Evolutionary conservation across 2,888 invertebrate species (phyloP), one percentile per base, ranked within the genome.

Genomic region (Cremastinae sp.): DNA sequence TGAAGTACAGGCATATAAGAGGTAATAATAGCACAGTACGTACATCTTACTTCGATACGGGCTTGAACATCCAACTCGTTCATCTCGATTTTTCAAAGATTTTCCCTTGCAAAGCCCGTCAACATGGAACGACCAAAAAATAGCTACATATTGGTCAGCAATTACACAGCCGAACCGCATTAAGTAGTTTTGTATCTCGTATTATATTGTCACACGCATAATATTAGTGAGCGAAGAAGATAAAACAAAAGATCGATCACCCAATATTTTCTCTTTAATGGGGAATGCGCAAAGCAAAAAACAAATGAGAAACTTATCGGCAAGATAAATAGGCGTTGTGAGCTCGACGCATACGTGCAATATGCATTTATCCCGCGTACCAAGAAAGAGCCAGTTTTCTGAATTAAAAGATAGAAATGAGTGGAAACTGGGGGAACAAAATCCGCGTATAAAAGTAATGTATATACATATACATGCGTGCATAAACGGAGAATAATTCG

Each of bases 251-350:
- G 14, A 9, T 61, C 37, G 47, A 69, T 35, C 43, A 45, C 12
- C 28, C n/a, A 9, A 43, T 14, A 69, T 53, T 20, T 20, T 16
- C 8, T 14, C 5, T 43, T 58, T 8, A 41, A 59, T 8, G 9
- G 37, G 45, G 41, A 39, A 37, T 65, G 28, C 20, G 10, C 65
- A 37, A 55, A 39, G 20, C 65, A 62, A 64, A 28, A 64, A 59
- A 43, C 64, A 73, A 76, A 76, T 65, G 69, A 58, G 55, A 61
- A 73, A 73, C 47, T 1, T 9, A 55, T 35, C 45, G 45, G 41
- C 39, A 39, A 55, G 37, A 61, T 53, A 66, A 66, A 73, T 66
- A 10, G 37, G 14, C 39, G 51, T 9, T 61, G 22, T 49, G 28
- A 28, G 16, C 39, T 10, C n/a, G 2, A 12, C 45, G 41, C 45